phyloP scores from a whole-genome alignment of 2,888 invertebrate species.

The Pardosa pseudoannulata region DNA sequence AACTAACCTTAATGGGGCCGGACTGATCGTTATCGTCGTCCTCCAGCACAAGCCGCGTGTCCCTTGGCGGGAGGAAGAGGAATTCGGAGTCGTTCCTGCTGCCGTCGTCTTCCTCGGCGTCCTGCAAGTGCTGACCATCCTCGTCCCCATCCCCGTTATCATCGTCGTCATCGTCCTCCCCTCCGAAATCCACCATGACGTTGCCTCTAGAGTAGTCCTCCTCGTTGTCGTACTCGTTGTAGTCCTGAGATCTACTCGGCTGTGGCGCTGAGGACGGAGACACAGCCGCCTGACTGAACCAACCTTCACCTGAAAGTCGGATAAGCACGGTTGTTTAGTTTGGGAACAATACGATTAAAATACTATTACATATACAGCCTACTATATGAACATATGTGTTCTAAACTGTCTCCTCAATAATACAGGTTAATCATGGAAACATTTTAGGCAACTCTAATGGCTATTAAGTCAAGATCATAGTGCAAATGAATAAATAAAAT shows the following conservation, averaged over 20 bases:
- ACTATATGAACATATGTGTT: too few relatives aligned
- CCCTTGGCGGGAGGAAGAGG: slow-evolving; percentile 44
- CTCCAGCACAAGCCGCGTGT: slow-evolving; percentile 45
- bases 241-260: slow-evolving; percentile 10
- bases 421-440: too few relatives aligned
- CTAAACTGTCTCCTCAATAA: too few relatives aligned
- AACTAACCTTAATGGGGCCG: slow-evolving; percentile 52
- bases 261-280: slow-evolving; percentile 33
- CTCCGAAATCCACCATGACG: not conserved
- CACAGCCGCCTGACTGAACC: slow-evolving; percentile 25
- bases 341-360: too few relatives aligned
- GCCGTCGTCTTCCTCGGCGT: not conserved
- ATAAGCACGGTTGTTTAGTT: too few relatives aligned
- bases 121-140: slow-evolving; percentile 10
- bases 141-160: too few relatives aligned
- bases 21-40: slow-evolving; percentile 53
- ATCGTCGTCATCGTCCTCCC: slow-evolving; percentile 30
- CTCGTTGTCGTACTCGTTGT: slow-evolving; percentile 38
- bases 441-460: too few relatives aligned
- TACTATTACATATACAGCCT: too few relatives aligned
- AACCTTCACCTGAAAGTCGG: slow-evolving; percentile 35
- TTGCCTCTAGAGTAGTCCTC: slow-evolving; percentile 17
- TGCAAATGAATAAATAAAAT: too few relatives aligned
- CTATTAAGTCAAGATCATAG: too few relatives aligned
- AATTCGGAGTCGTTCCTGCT: slow-evolving; percentile 37